A percentile compares a stretch with the other conserved stretches of the same genome.
Evolutionary conservation across 2,888 invertebrate species (phyloP).

Genomic region (Pammene aurita): DNA sequence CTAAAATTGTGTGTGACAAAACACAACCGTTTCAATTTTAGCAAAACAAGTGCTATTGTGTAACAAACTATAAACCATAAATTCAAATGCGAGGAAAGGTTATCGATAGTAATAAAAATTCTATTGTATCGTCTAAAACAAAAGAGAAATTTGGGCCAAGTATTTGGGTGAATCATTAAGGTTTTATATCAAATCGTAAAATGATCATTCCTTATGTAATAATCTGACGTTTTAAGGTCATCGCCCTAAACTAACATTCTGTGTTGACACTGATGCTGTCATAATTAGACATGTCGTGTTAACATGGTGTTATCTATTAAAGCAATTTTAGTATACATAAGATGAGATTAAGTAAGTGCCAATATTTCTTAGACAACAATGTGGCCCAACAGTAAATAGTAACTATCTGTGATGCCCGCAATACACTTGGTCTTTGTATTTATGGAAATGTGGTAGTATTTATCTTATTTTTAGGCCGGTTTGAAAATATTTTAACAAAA

Average conservation of each 20-base stretch:
- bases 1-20: background rate
- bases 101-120: constrained; percentile 30
- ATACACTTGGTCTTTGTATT: too few species aligned
- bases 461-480: too few species aligned
- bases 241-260: background rate
- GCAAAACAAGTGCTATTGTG: constrained; percentile 7
- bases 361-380: background rate
- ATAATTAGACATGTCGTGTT: constrained; percentile 8
- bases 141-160: constrained; percentile 27
- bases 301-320: background rate
- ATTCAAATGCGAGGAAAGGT: constrained; percentile 19
- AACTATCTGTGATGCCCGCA: too few species aligned
- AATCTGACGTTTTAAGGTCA: constrained; percentile 4
- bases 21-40: too few species aligned
- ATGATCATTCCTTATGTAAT: constrained; percentile 3
- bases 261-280: constrained; percentile 5
- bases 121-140: constrained; percentile 11
- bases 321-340: background rate
- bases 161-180: constrained; percentile 20
- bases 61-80: constrained; percentile 16
- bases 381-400: background rate
- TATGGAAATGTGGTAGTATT: too few species aligned
- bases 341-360: background rate
- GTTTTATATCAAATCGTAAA: background rate
- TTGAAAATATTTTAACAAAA: too few species aligned